Conservation (phyloP, 2,797 vertebrate genomes). For the Enteromius viviparus region DNA sequence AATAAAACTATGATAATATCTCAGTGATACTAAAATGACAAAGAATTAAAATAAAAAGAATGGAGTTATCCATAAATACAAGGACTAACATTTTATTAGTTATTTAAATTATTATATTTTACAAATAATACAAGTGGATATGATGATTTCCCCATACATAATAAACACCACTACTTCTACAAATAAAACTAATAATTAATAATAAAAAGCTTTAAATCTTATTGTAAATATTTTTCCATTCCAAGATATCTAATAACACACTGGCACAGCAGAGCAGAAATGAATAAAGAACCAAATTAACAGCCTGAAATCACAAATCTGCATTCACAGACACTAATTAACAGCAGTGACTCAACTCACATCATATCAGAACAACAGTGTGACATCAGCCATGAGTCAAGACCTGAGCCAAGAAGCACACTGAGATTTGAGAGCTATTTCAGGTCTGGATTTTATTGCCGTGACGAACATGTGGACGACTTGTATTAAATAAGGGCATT, state of each 20-base stretch:
- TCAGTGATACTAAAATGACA: background rate
- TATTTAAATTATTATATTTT: background rate
- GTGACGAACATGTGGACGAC: conserved; percentile 43
- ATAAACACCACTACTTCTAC: background rate
- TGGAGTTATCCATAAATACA: background rate
- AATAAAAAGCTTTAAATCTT: background rate
- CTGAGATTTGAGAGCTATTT: conserved; percentile 12
- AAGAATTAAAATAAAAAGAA: background rate
- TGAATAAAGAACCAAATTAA: conserved; percentile 6
- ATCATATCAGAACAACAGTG: background rate
- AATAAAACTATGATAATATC: background rate
- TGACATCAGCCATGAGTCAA: background rate
- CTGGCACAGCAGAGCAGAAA: background rate
- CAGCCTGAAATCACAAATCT: background rate
- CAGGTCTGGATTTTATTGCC: conserved; percentile 8
- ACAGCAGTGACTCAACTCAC: background rate
- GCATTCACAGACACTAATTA: conserved; percentile 7
- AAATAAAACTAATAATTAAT: background rate
- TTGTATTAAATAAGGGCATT: conserved; percentile 51
- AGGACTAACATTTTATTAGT: background rate
- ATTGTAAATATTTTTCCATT: background rate
- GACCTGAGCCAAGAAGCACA: conserved; percentile 6
- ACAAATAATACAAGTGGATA: background rate
- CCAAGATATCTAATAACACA: background rate
- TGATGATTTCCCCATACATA: background rate